phyloP scores from a whole-genome alignment of 2,797 vertebrate genomes.

The Sciaenops ocellatus region DNA sequence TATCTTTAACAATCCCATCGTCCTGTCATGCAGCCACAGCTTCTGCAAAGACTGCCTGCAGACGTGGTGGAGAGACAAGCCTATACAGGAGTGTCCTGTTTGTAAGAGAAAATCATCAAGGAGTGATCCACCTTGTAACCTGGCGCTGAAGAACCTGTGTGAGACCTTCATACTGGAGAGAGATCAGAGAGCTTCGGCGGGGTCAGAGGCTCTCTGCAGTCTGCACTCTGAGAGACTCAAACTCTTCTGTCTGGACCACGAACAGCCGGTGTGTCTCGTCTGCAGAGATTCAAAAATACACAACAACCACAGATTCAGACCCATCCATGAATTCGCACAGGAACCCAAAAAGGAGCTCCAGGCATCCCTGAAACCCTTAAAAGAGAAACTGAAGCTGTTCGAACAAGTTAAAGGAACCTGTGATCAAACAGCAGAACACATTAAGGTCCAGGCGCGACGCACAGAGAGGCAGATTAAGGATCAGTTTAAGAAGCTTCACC shows the following conservation, averaged over 20 bases:
- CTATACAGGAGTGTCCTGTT: slow-evolving; percentile 28
- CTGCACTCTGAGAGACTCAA: slow-evolving; percentile 44
- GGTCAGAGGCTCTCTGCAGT: slow-evolving; percentile 11
- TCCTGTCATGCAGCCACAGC: slow-evolving; percentile 62
- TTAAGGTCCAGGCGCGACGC: slow-evolving; percentile 22
- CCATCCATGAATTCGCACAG: slow-evolving; percentile 39
- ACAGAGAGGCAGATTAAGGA: slow-evolving; percentile 40
- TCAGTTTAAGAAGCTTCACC: slow-evolving; percentile 29
- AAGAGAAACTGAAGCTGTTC: slow-evolving; percentile 25
- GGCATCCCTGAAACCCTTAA: slow-evolving; percentile 10
- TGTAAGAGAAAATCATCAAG: slow-evolving; percentile 39
- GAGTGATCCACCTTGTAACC: slow-evolving; percentile 22
- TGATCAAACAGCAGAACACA: slow-evolving; percentile 17
- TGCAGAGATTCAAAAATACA: slow-evolving; percentile 57
- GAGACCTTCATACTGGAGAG: slow-evolving; percentile 18
- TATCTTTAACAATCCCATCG: slow-evolving; percentile 43
- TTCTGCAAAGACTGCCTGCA: slow-evolving; percentile 53
- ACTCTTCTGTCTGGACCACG: slow-evolving; percentile 56
- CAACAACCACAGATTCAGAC: slow-evolving; percentile 46
- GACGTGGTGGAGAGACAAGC: slow-evolving; percentile 44
- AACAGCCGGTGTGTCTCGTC: slow-evolving; percentile 43
- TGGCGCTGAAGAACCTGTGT: slow-evolving; percentile 39
- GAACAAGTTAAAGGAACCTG: slow-evolving; percentile 25
- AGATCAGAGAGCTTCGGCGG: not conserved
- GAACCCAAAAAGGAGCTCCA: slow-evolving; percentile 33